These are phyloP conservation scores for Homarus gammarus DNA, from an alignment of 2,888 invertebrate species.

Conservation along the genomic window DNA sequence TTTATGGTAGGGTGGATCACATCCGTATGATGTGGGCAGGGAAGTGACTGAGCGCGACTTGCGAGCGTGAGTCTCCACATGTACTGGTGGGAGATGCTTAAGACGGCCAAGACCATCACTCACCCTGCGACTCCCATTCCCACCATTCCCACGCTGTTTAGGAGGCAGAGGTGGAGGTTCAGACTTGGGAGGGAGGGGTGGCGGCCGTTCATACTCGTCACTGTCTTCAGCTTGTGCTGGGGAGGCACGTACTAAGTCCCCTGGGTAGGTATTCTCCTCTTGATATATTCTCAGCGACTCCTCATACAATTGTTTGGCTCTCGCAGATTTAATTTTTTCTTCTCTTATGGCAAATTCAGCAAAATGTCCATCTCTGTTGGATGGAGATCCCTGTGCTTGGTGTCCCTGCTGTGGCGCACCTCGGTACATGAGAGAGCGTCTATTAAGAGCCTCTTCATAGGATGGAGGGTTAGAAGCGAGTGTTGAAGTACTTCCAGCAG, in stretches of 20 bases:
- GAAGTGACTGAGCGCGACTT: slow-evolving; percentile 67
- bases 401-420: slow-evolving; percentile 51
- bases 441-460: slow-evolving; percentile 77
- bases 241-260: slow-evolving; percentile 77
- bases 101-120: slow-evolving; percentile 77
- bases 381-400: slow-evolving; percentile 58
- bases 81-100: slow-evolving; percentile 84
- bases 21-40: slow-evolving; percentile 53
- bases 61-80: slow-evolving; percentile 79
- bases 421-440: slow-evolving; percentile 72
- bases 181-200: slow-evolving; percentile 77
- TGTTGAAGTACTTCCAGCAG: slow-evolving; percentile 73
- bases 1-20: slow-evolving; percentile 74
- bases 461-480: slow-evolving; percentile 77
- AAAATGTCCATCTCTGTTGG: slow-evolving; percentile 64
- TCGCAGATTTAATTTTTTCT: slow-evolving; percentile 77
- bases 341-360: slow-evolving; percentile 76
- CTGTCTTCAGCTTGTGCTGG: slow-evolving; percentile 77
- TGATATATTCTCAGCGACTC: slow-evolving; percentile 76
- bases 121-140: no score
- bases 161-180: slow-evolving; percentile 77
- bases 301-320: slow-evolving; percentile 77
- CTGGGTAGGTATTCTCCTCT: slow-evolving; percentile 73
- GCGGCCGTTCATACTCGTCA: slow-evolving; percentile 76
- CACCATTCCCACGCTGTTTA: slow-evolving; percentile 76